Evolutionary conservation across 2,797 vertebrate genomes (phyloP).

Genomic region (Bradypus variegatus): DNA sequence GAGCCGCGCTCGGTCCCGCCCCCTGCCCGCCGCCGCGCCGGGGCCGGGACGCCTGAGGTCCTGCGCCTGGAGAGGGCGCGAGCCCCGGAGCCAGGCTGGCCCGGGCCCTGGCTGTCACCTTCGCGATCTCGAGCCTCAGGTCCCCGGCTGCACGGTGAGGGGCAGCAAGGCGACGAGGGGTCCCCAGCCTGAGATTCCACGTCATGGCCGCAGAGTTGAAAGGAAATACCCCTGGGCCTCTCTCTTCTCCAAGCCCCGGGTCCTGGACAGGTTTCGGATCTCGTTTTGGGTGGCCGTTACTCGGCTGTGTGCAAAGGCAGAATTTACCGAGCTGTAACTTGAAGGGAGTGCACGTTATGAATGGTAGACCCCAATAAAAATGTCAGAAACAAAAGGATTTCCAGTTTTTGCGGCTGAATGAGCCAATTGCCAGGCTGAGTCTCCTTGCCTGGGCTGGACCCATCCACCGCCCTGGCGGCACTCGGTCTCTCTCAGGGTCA

Average conservation of each 20-base stretch:
- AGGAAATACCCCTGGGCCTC: neutral
- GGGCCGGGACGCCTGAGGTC: neutral
- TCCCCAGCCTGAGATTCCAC: neutral
- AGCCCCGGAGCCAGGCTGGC: neutral
- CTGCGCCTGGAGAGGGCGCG: too few relatives aligned
- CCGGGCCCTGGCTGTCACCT: neutral
- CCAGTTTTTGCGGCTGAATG: neutral
- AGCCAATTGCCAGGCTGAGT: neutral
- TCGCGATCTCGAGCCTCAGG: neutral
- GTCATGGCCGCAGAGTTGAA: too few relatives aligned
- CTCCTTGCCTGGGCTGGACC: neutral
- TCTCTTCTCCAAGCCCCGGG: neutral
- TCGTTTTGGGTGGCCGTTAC: neutral
- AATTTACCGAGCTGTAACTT: neutral
- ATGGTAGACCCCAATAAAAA: neutral
- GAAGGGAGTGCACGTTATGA: too few relatives aligned
- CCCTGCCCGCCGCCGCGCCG: neutral
- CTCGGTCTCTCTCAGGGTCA: neutral
- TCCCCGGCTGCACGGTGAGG: neutral
- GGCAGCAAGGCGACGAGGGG: neutral
- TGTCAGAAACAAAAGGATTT: neutral
- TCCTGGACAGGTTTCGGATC: neutral
- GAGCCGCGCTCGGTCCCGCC: conserved; percentile 48
- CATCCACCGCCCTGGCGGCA: neutral
- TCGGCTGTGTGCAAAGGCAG: neutral